Percentiles rank a stretch among this genome's conserved stretches.
phyloP scores from a whole-genome alignment of 2,113 vertebrate species.

The Saccopteryx leptura region DNA sequence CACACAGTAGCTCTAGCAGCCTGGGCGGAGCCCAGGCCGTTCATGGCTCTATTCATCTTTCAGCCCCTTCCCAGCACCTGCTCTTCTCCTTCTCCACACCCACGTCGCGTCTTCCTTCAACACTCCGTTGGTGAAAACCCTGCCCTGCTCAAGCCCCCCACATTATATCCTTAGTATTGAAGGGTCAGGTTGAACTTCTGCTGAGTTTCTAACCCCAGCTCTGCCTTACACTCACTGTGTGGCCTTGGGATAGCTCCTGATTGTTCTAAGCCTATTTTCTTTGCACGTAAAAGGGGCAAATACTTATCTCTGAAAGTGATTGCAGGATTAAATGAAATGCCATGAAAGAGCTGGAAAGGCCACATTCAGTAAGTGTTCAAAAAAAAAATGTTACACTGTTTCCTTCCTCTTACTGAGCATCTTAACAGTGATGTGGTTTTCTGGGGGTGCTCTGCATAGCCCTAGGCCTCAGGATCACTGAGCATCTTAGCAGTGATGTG shows the following conservation, averaged over 20 bases:
- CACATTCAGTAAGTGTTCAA: neutral
- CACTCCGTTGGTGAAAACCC: constrained; percentile 33
- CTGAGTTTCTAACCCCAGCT: constrained; percentile 65
- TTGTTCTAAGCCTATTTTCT: constrained; percentile 58
- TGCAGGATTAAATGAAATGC: constrained; percentile 42
- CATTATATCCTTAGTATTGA: neutral
- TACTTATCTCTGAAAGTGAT: neutral
- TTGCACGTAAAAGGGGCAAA: neutral
- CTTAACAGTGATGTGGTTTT: neutral
- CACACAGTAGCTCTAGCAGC: constrained; percentile 44
- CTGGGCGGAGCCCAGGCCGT: constrained; percentile 35
- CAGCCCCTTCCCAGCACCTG: neutral
- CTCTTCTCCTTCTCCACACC: constrained; percentile 37
- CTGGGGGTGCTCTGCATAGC: neutral
- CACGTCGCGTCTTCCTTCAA: neutral
- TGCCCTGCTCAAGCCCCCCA: neutral
- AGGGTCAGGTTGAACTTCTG: constrained; percentile 59
- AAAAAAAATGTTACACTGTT: neutral
- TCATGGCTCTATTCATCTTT: constrained; percentile 10
- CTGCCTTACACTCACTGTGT: neutral
- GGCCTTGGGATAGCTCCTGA: constrained; percentile 20
- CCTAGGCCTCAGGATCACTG: neutral
- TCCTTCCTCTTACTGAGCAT: neutral
- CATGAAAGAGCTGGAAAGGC: constrained; percentile 7
- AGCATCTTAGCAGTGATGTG: neutral